Evolutionary conservation across 2,797 vertebrate genomes (phyloP), one percentile per base, ranked within the genome.

Genomic region (Chelon labrosus): DNA sequence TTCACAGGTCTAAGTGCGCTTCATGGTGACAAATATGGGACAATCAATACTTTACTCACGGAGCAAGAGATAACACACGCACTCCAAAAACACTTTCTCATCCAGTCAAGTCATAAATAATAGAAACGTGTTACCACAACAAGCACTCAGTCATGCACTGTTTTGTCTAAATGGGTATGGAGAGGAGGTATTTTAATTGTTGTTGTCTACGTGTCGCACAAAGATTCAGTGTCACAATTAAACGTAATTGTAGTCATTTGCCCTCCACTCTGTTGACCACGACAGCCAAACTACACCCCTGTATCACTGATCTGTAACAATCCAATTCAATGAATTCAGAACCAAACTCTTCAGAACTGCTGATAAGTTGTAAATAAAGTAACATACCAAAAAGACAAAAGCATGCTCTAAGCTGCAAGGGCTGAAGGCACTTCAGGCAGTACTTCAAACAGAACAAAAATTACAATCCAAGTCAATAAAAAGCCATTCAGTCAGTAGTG

Each of bases 371-470:
- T 38, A 41, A 38, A 66, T 42, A 41, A 62, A 35, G 10, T 17
- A 41, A 61, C 7, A 61, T 49, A 20, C 37, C 17, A 39, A 61
- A 22, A 44, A 73, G 1, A 72, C 47, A 61, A 68, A 63, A 71
- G 16, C 22, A 58, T 46, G 39, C 27, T 80, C 31, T 41, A n/a
- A 38, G 3, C 22, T 19, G 51, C 62, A 72, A 80, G 50, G 67
- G 57, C 61, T 77, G 61, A 92, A 93, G 92, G 92, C 92, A 93
- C 92, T 92, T 92, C n/a, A 74, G 90, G 91, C 79, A 82, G 63
- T 68, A 85, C 69, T 75, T 83, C 59, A 71, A 73, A 66, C 59
- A 79, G 35, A 35, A 35, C 50, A 66, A 65, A 62, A 73, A 27
- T 25, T 78, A 83, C 19, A 77, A 87, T 82, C 35, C 39, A 82